These are phyloP conservation scores for Masnerella sp. DNA, from an alignment of 2,888 invertebrate genomes.

Conservation along the genomic window DNA sequence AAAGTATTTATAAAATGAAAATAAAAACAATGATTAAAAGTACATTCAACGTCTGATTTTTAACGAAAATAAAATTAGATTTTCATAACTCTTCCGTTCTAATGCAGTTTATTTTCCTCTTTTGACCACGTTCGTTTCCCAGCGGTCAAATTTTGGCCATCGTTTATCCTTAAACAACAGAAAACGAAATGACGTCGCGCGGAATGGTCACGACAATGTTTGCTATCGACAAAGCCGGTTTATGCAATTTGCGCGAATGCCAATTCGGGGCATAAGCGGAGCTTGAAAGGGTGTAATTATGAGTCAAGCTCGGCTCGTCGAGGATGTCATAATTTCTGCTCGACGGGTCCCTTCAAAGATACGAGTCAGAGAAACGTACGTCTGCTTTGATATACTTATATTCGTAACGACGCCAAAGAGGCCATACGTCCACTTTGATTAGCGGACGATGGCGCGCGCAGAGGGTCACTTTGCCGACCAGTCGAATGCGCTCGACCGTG, in stretches of 20 bases:
- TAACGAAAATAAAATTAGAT: too few species aligned
- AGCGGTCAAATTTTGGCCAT: background rate
- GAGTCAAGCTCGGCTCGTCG: conserved; percentile 20
- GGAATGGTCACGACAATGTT: conserved; percentile 9
- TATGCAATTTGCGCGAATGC: conserved; percentile 22
- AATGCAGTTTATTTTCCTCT: background rate
- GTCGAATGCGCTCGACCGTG: conserved; percentile 65
- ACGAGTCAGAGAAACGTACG: conserved; percentile 67
- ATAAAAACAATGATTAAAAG: too few species aligned
- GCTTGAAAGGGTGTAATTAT: conserved; percentile 49
- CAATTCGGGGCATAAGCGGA: conserved; percentile 30
- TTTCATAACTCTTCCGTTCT: too few species aligned
- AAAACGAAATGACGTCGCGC: background rate
- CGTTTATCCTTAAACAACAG: background rate
- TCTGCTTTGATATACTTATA: conserved; percentile 74
- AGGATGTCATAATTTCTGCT: conserved; percentile 73
- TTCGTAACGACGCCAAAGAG: conserved; percentile 64
- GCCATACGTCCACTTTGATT: conserved; percentile 73
- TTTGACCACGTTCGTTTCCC: too few species aligned
- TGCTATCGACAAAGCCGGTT: conserved; percentile 30
- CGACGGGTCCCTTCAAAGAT: conserved; percentile 72
- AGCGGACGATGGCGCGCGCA: conserved; percentile 69
- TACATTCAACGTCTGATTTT: too few species aligned
- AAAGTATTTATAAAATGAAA: too few species aligned
- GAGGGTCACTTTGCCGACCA: conserved; percentile 64